phyloP scores from a whole-genome alignment of 2,888 invertebrate genomes.

The Eudemis profundana region DNA sequence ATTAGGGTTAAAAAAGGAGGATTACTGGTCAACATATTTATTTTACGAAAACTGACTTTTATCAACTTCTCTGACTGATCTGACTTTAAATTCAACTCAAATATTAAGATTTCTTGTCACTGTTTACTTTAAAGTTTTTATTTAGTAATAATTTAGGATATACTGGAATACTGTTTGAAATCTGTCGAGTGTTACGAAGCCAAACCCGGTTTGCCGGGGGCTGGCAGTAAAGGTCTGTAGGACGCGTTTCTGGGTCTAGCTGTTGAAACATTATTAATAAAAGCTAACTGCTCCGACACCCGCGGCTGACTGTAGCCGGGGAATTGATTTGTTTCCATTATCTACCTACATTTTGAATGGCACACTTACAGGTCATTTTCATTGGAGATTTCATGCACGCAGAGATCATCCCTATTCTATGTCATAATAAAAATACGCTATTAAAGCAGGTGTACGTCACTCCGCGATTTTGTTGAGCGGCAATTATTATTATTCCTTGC shows the following conservation, averaged over 20 bases:
- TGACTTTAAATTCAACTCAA: too few species aligned
- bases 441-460: too few species aligned
- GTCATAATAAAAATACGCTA: too few species aligned
- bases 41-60: too few species aligned
- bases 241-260: slow-evolving; percentile 39
- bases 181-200: not conserved
- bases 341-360: slow-evolving; percentile 19
- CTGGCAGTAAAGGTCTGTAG: slow-evolving; percentile 41
- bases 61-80: too few species aligned
- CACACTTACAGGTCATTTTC: slow-evolving; percentile 7
- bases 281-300: slow-evolving; percentile 30
- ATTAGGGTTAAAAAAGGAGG: too few species aligned
- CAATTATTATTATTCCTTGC: too few species aligned
- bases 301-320: slow-evolving; percentile 21
- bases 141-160: not conserved
- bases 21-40: too few species aligned
- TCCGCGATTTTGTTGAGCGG: too few species aligned
- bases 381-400: not conserved
- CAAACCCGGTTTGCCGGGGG: slow-evolving; percentile 37
- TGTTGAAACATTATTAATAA: slow-evolving; percentile 42
- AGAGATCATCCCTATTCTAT: too few species aligned
- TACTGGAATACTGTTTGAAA: slow-evolving; percentile 16
- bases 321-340: slow-evolving; percentile 39
- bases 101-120: not conserved
- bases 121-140: not conserved